A percentile compares a stretch with the other conserved stretches of the same genome.
phyloP scores from a whole-genome alignment of 53 echinoderm and acorn worm species.

The Holothuria leucospilota region DNA sequence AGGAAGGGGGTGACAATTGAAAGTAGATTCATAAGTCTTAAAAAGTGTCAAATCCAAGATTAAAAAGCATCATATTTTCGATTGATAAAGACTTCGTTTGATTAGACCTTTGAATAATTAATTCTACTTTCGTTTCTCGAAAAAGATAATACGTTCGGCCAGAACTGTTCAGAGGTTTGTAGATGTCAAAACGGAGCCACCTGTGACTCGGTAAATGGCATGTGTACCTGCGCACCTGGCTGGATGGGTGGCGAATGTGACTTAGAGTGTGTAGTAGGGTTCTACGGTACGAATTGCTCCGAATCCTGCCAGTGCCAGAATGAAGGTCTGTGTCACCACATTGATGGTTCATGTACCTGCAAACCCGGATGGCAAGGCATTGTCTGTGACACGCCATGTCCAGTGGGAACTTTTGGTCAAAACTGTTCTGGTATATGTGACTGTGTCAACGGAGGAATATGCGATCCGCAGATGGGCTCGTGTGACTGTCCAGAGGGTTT shows the following conservation, averaged over 20 bases:
- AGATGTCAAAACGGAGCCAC: conserved; percentile 44
- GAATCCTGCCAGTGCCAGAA: conserved; percentile 52
- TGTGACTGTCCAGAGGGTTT: conserved; percentile 58
- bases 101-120: no score
- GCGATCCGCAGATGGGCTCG: conserved; percentile 39
- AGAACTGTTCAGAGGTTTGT: conserved; percentile 30
- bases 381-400: conserved; percentile 34
- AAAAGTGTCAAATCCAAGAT: no score
- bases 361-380: conserved; percentile 60
- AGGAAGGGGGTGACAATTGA: no score
- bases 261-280: conserved; percentile 29
- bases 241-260: conserved; percentile 67
- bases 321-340: conserved; percentile 59
- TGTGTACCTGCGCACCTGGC: conserved; percentile 61
- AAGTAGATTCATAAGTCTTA: no score
- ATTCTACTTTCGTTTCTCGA: neutral
- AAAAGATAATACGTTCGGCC: conserved; percentile 44
- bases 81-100: no score
- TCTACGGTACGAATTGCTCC: conserved; percentile 58
- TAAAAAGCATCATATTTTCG: no score
- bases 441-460: conserved; percentile 46
- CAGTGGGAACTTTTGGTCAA: conserved; percentile 28
- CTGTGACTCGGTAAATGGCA: conserved; percentile 57
- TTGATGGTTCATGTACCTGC: conserved; percentile 69
- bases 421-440: conserved; percentile 30